Evolutionary conservation across 2,888 invertebrate species (phyloP).

Genomic region (Drosophila prostipennis): DNA sequence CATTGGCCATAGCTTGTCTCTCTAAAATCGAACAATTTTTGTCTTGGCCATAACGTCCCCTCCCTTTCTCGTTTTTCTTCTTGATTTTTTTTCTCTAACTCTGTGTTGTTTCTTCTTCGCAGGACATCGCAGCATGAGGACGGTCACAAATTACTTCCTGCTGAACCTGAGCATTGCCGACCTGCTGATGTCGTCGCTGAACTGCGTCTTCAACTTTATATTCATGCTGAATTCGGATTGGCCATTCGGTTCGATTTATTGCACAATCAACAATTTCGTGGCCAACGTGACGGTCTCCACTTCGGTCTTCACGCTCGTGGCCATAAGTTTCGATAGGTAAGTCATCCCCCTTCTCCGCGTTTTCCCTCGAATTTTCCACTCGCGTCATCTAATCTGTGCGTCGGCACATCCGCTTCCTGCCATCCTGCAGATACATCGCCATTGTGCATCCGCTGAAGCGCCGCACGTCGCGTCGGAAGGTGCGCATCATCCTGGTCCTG

Average conservation of each 20-base stretch:
- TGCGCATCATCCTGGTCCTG: conserved; percentile 89
- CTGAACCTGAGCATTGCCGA: conserved; percentile 95
- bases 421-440: conserved; percentile 90
- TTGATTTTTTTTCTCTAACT: conserved; percentile 4
- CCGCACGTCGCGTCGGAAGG: conserved; percentile 92
- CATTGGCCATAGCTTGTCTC: conserved; percentile 7
- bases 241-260: conserved; percentile 95
- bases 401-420: conserved; percentile 25
- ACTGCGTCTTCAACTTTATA: conserved; percentile 95
- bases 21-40: conserved; percentile 46
- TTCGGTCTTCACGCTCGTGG: conserved; percentile 96
- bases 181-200: conserved; percentile 93
- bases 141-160: conserved; percentile 96
- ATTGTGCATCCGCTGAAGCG: conserved; percentile 95
- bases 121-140: conserved; percentile 93
- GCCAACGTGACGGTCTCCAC: conserved; percentile 96
- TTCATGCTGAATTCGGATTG: conserved; percentile 94
- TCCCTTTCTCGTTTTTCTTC: background rate
- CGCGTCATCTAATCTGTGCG: conserved; percentile 29
- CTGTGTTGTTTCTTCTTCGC: conserved; percentile 44
- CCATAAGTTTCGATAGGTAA: conserved; percentile 97
- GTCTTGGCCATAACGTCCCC: conserved; percentile 44
- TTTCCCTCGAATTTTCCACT: background rate
- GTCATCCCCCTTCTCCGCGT: conserved; percentile 47
- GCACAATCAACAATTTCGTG: conserved; percentile 95